phyloP scores from a whole-genome alignment of 1,140 invertebrate species.

The Aphelinus atriplicis region DNA sequence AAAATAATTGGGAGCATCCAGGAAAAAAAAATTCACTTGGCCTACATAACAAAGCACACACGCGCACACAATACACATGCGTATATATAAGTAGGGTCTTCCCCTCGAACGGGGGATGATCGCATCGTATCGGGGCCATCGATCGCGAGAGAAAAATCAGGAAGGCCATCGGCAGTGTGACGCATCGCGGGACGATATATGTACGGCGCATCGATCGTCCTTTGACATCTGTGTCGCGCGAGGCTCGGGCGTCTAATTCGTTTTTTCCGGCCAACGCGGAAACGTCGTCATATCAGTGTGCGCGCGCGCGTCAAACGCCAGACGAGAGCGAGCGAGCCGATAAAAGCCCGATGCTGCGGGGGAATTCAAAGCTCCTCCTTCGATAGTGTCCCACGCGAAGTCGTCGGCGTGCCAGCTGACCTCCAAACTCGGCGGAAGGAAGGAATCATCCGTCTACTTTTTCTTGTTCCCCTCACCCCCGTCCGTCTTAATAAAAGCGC shows the following conservation, averaged over 20 bases:
- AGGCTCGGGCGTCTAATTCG: background rate
- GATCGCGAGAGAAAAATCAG: background rate
- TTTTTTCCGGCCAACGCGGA: slow-evolving; percentile 7
- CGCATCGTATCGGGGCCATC: background rate
- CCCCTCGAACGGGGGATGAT: no score
- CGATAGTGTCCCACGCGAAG: background rate
- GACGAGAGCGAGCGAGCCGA: background rate
- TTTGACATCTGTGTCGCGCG: background rate
- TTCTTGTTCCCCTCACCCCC: background rate
- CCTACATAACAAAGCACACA: slow-evolving; percentile 8
- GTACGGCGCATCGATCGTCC: background rate
- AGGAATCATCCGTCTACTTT: slow-evolving; percentile 9
- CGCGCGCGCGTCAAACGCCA: no score
- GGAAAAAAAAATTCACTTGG: background rate
- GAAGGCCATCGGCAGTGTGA: background rate
- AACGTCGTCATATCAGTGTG: background rate
- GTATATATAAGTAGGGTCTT: no score
- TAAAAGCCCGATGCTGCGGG: background rate
- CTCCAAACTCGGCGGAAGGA: slow-evolving; percentile 2
- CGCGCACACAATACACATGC: no score
- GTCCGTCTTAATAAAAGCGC: background rate
- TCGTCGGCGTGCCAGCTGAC: background rate
- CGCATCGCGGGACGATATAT: background rate
- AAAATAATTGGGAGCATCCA: no score
- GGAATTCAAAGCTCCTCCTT: background rate